Evolutionary conservation across 2,113 vertebrate genomes (phyloP), one percentile per base, ranked within the genome.

Genomic region (Clarias gariepinus): DNA sequence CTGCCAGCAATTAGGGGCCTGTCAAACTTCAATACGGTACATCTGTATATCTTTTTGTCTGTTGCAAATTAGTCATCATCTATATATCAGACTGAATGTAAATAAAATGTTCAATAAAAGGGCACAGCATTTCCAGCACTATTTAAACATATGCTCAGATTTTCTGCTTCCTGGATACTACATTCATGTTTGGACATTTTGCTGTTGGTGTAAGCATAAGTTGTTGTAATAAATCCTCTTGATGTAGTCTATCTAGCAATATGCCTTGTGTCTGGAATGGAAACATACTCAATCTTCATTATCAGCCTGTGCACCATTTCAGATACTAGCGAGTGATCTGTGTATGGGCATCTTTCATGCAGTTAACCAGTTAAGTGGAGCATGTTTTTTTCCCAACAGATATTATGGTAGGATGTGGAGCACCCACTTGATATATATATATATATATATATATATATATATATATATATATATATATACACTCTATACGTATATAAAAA

Each of bases 41-140:
- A 53, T 52, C 36, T 25, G 3, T 76, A n/a, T 77, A 77, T 11
- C 30, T 28, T 19, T 36, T 47, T 47, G 33, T 23, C 1, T 52
- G n/a, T 55, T 55, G 47, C 25, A 53, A 55, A 77, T 77, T 6
- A 53, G 10, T 76, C 41, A 76, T n/a, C 2, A 5, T 52, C 10
- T 1, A 25, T 18, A 6, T 55, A 55, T 25, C 21, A 52, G 25
- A 16, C 28, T 55, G 2, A 55, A 77, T 74, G 36, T 25, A 21
- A 74, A 12, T 76, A 74, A 74, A 76, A 52, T 66, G 64, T 66
- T 30, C n/a, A 66, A 30, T 66, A 66, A 36, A 71, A 66, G 28
- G 16, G 16, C 66, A 69, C 13, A 69, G 16, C 9, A 2, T 23
- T 25, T 52, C 21, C 9, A 23, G 25, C 33, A 47, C 3, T 47